These are phyloP conservation scores for Steinernema hermaphroditum DNA, from an alignment of 2,888 invertebrate species.

Conservation along the genomic window DNA sequence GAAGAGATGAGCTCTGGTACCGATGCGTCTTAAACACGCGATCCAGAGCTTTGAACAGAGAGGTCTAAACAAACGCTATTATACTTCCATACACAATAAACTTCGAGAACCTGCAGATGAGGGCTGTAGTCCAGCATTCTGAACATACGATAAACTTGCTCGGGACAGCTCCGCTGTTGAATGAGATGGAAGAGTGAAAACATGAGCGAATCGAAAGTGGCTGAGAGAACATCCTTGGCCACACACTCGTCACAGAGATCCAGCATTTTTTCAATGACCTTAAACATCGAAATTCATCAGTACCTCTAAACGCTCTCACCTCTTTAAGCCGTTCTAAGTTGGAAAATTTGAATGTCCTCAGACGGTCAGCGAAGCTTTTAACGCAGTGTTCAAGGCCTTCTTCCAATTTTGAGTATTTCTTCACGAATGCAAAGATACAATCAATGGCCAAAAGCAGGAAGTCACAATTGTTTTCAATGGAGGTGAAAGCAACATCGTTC, in stretches of 20 bases:
- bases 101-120: background rate
- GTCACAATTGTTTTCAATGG: background rate
- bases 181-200: background rate
- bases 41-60: background rate
- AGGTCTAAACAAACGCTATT: background rate
- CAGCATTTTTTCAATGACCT: background rate
- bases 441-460: conserved; percentile 1
- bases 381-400: background rate
- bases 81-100: background rate
- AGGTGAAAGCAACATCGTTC: background rate
- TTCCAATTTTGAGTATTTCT: background rate
- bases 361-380: background rate
- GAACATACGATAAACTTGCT: background rate
- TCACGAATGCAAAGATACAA: background rate
- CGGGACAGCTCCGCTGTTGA: background rate
- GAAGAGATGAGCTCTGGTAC: background rate
- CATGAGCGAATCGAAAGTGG: background rate
- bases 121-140: background rate
- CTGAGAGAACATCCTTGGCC: background rate
- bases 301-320: background rate
- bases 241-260: background rate
- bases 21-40: background rate
- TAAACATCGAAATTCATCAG: too few relatives aligned
- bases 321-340: background rate
- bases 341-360: background rate